These are phyloP conservation scores for Tautogolabrus adspersus DNA, from an alignment of 2,113 vertebrate genomes.

Conservation along the genomic window DNA sequence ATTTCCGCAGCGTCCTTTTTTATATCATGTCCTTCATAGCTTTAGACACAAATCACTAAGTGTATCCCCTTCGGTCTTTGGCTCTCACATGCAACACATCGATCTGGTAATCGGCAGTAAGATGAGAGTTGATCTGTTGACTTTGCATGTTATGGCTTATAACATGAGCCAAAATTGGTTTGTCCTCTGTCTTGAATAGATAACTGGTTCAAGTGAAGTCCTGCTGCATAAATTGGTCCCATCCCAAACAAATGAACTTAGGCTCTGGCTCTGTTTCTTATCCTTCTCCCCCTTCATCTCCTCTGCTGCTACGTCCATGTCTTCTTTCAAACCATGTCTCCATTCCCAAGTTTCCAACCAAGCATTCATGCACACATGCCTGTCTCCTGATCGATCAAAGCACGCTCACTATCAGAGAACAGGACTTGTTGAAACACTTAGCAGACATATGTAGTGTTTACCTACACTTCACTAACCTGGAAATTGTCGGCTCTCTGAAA, in stretches of 20 bases:
- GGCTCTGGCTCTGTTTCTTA: neutral
- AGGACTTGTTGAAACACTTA: neutral
- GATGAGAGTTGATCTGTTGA: neutral
- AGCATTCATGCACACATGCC: neutral
- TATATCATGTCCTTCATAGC: no score
- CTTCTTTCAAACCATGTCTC: neutral
- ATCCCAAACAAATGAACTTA: neutral
- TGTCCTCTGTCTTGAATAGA: neutral
- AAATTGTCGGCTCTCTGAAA: neutral
- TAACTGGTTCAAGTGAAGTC: neutral
- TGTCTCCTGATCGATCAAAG: constrained; percentile 35
- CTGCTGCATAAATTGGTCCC: neutral
- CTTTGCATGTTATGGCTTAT: neutral
- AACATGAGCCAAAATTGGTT: neutral
- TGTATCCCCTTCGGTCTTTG: no score
- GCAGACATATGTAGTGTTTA: neutral
- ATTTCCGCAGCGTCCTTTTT: no score
- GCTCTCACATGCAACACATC: no score
- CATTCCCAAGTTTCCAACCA: neutral
- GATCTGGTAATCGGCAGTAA: no score
- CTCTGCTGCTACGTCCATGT: neutral
- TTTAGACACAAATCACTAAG: no score
- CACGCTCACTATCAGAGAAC: neutral
- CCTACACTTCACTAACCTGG: neutral
- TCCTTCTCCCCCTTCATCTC: neutral